phyloP scores from a whole-genome alignment of 2,113 vertebrate species.

The Brachyistius frenatus region DNA sequence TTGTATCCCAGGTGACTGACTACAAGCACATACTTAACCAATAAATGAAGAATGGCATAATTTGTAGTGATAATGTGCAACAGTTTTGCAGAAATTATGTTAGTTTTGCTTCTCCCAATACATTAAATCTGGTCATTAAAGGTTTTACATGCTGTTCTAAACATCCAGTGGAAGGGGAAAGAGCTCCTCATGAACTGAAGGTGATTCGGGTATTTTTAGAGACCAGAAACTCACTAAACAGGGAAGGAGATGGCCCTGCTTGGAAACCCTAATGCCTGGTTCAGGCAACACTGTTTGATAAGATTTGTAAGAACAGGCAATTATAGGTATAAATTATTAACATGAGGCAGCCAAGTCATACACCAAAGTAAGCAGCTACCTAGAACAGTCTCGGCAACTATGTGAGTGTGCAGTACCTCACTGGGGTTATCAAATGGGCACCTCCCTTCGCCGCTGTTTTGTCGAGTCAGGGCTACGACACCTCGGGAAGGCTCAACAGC shows the following conservation, averaged over 20 bases:
- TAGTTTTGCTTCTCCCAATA: slow-evolving; percentile 32
- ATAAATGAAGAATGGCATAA: not conserved
- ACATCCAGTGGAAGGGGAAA: not conserved
- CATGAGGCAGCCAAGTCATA: not conserved
- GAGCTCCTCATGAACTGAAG: slow-evolving; percentile 29
- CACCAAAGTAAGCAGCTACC: not conserved
- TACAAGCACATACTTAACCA: slow-evolving; percentile 32
- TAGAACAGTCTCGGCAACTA: not conserved
- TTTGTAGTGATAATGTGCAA: slow-evolving; percentile 17
- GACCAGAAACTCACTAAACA: slow-evolving; percentile 16
- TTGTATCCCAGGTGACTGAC: slow-evolving; percentile 33
- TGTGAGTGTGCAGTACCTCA: too few relatives aligned
- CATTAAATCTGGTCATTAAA: slow-evolving; percentile 30
- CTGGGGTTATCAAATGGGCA: too few relatives aligned
- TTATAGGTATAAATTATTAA: not conserved
- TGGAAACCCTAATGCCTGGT: not conserved
- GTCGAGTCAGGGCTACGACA: too few relatives aligned
- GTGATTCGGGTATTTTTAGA: slow-evolving; percentile 25
- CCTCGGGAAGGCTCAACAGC: too few relatives aligned
- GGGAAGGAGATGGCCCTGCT: not conserved
- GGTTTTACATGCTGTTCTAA: slow-evolving; percentile 14
- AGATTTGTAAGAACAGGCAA: not conserved
- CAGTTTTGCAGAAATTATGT: slow-evolving; percentile 14
- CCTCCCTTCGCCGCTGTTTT: too few relatives aligned
- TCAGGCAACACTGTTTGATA: not conserved